Evolutionary conservation across 1,140 invertebrate species (phyloP).

Genomic region (Condylostylus longicornis): DNA sequence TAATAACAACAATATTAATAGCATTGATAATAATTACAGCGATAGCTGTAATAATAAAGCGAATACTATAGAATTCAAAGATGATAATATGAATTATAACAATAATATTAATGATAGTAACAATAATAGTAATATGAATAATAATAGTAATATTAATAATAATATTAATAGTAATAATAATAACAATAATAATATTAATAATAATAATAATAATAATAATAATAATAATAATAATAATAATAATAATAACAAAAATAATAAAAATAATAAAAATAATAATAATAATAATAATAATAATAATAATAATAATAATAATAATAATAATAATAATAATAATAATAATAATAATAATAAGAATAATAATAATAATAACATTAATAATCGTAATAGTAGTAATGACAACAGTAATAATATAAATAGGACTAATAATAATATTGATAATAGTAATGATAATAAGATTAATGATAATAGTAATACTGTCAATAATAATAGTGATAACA

Average conservation of each 20-base stretch:
- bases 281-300: not conserved
- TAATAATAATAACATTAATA: not conserved
- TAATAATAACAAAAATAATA: not conserved
- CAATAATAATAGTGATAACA: no score
- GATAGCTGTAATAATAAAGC: slow-evolving; percentile 1
- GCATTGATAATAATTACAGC: slow-evolving; percentile 6
- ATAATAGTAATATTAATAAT: not conserved
- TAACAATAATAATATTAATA: not conserved
- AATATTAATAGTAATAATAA: not conserved
- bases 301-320: no score
- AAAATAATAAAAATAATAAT: not conserved
- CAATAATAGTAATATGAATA: not conserved
- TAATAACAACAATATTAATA: slow-evolving; percentile 1
- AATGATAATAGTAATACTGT: no score
- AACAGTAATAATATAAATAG: no score
- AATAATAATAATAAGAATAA: no score
- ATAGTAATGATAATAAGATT: no score
- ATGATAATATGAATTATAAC: not conserved
- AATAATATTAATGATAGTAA: not conserved
- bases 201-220: not conserved
- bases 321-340: no score
- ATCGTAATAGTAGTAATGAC: not conserved
- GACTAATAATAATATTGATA: no score
- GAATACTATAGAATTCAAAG: not conserved
- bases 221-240: not conserved